Conservation (phyloP, 1,140 invertebrate species). For the Ephestia elutella region DNA sequence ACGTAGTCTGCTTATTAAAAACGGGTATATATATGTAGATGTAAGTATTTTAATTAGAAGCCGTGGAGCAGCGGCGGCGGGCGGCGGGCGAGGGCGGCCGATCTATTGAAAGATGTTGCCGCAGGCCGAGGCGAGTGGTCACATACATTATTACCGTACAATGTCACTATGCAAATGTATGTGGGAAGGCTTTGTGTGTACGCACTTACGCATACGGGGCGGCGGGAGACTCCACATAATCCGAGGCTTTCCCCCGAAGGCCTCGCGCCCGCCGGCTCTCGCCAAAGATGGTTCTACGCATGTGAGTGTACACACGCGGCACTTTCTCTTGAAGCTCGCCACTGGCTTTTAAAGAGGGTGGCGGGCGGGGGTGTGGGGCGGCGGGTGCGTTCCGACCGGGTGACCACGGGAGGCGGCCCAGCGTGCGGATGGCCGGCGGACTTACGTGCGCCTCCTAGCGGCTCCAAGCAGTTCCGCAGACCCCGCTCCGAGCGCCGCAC, state of each 20-base stretch:
- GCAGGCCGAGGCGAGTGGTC: conserved; percentile 53
- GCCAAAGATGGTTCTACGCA: conserved; percentile 64
- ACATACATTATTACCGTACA: conserved; percentile 70
- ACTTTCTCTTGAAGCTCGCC: conserved; percentile 72
- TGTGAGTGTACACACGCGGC: conserved; percentile 68
- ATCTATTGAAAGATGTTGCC: conserved; percentile 59
- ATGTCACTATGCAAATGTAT: conserved; percentile 73
- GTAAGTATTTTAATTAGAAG: conserved; percentile 39
- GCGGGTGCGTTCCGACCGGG: conserved; percentile 54
- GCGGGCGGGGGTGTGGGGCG: conserved; percentile 29
- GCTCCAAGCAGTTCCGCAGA: conserved; percentile 11
- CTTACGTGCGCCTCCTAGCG: conserved; percentile 31
- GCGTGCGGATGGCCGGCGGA: conserved; percentile 29
- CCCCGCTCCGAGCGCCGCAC: not conserved
- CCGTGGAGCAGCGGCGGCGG: conserved; percentile 16
- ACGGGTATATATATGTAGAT: conserved; percentile 11
- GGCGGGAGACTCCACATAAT: conserved; percentile 64
- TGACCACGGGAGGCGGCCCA: conserved; percentile 50
- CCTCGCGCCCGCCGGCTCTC: conserved; percentile 41
- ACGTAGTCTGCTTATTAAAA: not conserved
- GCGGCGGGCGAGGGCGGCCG: conserved; percentile 32
- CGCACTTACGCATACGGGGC: conserved; percentile 66
- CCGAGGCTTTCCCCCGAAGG: conserved; percentile 43
- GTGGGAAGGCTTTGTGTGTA: conserved; percentile 68
- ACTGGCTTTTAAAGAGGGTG: conserved; percentile 72